Base-by-base conservation (phyloP, 2,113 vertebrate species). In the Bubo bubo region DNA sequence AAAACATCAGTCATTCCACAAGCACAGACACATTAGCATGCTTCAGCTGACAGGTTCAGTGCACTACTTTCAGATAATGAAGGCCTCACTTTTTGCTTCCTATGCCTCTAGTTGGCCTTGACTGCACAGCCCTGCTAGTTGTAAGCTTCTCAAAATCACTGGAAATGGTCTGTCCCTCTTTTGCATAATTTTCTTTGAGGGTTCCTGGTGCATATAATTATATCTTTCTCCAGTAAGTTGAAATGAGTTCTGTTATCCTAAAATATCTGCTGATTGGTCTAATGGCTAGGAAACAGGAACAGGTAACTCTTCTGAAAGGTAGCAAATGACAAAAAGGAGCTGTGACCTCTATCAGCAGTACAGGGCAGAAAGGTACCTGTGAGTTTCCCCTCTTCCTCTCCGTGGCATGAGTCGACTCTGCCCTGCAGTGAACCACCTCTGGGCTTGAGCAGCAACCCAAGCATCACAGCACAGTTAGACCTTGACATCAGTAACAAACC, bases 321-420 rank as follows among this genome's bases (percentile, higher is more conserved):
- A 80, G n/a, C 4, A 73, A 56, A n/a, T 81, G 32, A 56, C 18
- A 26, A 50, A 49, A 75, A 26, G 30, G n/a, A 53, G 39, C 52
- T 43, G 32, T 64, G 73, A 82, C 12, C 28, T 82, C 66, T 62
- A 32, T 56, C 56, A 67, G 35, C 39, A 43, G 55, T 9, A 34
- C 5, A 58, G 32, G 28, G 41, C 43, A 86, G 37, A 59, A 77
- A 23, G n/a, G 63, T 28, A 43, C 24, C 19, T 12, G 27, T 34
- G 37, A 86, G 39, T 23, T 82, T 82, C 52, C 12, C 32, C 3
- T 45, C 10, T 37, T 62, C 12, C 28, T 8, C n/a, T 64, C 28
- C 2, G 1, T 37, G 32, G 5, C 28, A 15, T 12, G n/a, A 10
- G 10, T 63, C 3, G 2, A 5, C 35, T 76, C 35, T 37, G 45